Conservation (phyloP, 1,140 invertebrate species). For the Chymomyza costata region DNA sequence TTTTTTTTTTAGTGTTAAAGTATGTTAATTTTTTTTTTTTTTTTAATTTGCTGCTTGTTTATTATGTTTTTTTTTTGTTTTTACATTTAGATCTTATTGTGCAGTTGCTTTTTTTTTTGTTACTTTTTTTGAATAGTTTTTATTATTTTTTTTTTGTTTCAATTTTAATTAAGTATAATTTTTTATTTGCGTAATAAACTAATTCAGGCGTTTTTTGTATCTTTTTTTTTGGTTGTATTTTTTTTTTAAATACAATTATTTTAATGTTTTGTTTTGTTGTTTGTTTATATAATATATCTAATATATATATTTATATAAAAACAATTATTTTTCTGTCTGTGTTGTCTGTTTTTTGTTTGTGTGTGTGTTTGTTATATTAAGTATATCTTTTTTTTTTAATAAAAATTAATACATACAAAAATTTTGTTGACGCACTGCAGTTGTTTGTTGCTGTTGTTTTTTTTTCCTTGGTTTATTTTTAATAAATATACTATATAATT, state of each 20-base stretch:
- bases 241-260: conserved; percentile 36
- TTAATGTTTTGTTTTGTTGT: conserved; percentile 2
- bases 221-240: conserved; percentile 34
- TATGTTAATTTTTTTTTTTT: conserved; percentile 33
- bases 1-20: conserved; percentile 29
- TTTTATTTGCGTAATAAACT: conserved; percentile 63
- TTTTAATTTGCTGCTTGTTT: conserved; percentile 35
- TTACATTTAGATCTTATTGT: conserved; percentile 73
- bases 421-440: conserved; percentile 42
- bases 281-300: conserved; percentile 31
- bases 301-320: conserved; percentile 68
- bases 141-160: conserved; percentile 30
- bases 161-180: conserved; percentile 38
- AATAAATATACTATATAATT: conserved; percentile 51
- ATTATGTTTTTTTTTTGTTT: conserved; percentile 39
- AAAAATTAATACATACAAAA: conserved; percentile 74
- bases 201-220: conserved; percentile 66
- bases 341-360: conserved; percentile 43
- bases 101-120: conserved; percentile 50
- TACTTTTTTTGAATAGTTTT: conserved; percentile 23
- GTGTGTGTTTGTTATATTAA: conserved; percentile 16
- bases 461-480: conserved; percentile 25
- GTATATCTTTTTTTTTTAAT: conserved; percentile 29
- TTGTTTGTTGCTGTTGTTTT: conserved; percentile 44
- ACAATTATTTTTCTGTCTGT: conserved; percentile 63